phyloP scores from a whole-genome alignment of 2,113 vertebrate species.

The Chelonoidis abingdonii region DNA sequence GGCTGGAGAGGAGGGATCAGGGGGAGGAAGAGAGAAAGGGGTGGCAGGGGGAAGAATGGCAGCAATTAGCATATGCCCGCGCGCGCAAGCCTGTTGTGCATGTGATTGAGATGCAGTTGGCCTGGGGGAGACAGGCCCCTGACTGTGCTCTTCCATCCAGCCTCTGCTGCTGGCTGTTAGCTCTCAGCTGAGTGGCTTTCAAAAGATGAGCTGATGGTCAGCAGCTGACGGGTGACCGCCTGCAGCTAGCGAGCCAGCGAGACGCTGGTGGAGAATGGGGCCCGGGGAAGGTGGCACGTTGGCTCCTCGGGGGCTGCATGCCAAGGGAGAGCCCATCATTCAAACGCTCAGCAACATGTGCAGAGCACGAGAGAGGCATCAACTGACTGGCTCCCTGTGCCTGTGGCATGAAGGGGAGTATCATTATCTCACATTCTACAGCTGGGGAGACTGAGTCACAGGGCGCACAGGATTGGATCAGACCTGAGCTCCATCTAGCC shows the following conservation, averaged over 20 bases:
- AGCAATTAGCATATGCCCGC: constrained; percentile 41
- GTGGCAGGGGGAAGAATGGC: neutral
- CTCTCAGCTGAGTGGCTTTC: neutral
- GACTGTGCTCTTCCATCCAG: neutral
- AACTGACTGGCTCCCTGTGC: fast-evolving
- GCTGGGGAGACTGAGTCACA: neutral
- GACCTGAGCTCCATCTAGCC: neutral
- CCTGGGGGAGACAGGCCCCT: neutral
- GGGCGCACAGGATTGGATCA: neutral
- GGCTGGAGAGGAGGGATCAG: constrained; percentile 32
- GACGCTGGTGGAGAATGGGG: neutral
- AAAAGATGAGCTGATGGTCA: neutral
- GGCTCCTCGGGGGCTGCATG: fast-evolving
- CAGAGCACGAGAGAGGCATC: neutral
- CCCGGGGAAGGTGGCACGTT: fast-evolving
- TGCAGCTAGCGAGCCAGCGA: neutral
- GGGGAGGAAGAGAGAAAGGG: neutral
- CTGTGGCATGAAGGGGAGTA: fast-evolving
- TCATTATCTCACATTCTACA: neutral
- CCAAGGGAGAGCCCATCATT: neutral
- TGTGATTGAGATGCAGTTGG: constrained; percentile 38
- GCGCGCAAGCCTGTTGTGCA: neutral
- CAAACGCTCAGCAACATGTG: neutral
- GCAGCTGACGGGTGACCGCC: neutral
- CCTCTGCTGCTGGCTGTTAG: neutral